A percentile compares a stretch with the other conserved stretches of the same genome.
phyloP scores from a whole-genome alignment of 2,113 vertebrate species.

The Morone chrysops region DNA sequence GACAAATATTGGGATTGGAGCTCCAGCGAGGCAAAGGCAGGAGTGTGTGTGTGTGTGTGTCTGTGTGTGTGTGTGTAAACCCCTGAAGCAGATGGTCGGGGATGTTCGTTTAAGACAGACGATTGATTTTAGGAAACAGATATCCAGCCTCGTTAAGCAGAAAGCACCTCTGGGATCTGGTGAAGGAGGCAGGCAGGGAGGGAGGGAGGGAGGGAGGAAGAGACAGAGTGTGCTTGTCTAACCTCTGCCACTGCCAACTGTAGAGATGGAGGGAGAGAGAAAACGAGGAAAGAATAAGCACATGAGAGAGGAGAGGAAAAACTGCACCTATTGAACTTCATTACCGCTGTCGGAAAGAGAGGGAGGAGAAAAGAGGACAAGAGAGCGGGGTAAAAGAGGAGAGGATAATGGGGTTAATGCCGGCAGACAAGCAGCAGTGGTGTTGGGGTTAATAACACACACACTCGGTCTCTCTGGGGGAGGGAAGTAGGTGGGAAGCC shows the following conservation, averaged over 20 bases:
- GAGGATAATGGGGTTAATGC: constrained; percentile 79
- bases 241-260: constrained; percentile 75
- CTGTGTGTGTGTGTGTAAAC: constrained; percentile 59
- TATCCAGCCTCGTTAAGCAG: constrained; percentile 88
- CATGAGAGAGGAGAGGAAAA: constrained; percentile 64
- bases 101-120: constrained; percentile 94
- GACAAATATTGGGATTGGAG: constrained; percentile 94
- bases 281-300: constrained; percentile 71
- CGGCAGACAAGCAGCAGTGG: constrained; percentile 67
- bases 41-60: constrained; percentile 28
- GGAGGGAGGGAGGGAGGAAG: constrained; percentile 1
- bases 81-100: constrained; percentile 95
- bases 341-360: constrained; percentile 46
- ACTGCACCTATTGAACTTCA: constrained; percentile 69
- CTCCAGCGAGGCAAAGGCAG: constrained; percentile 76
- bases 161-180: constrained; percentile 90
- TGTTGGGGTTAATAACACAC: constrained; percentile 77
- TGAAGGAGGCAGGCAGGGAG: constrained; percentile 18
- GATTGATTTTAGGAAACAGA: constrained; percentile 94
- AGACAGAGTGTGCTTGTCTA: constrained; percentile 68
- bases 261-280: constrained; percentile 53
- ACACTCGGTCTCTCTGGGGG: constrained; percentile 69
- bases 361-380: constrained; percentile 37
- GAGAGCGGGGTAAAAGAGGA: constrained; percentile 41
- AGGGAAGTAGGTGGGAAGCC: constrained; percentile 64